Evolutionary conservation across 2,888 invertebrate genomes (phyloP), one percentile per base, ranked within the genome.

Genomic region (Zygaena filipendulae): DNA sequence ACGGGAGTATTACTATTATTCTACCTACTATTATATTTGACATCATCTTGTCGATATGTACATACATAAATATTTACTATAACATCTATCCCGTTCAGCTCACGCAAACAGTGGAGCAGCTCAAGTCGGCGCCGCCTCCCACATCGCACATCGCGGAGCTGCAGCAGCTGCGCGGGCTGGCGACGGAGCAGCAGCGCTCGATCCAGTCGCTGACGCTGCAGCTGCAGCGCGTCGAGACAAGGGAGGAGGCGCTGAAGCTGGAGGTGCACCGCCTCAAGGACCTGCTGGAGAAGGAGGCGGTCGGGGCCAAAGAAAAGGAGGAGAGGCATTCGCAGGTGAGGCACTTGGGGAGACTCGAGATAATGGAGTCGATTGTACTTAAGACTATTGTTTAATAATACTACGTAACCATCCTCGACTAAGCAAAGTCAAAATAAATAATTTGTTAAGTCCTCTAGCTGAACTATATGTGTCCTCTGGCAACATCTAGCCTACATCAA

Each of bases 151-250:
- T 71, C 0, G 71, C 69, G 0, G 77, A 79, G 22, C 48, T 77
- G 0, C 60, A 67, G 6, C 75, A 77, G 22, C 45, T 79, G 0
- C 47, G 75, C 23, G 84, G 83, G 1, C 42, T 84, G 9, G 82
- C 82, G 0, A 60, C 81, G 1, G 85, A 87, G 33, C 85, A 87
- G 42, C 84, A 86, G 47, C 69, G 75, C 2, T 69, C 82, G 0
- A 67, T 87, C 3, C 74, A 84, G 38, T 62, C 79, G 0, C 68
- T 87, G 21, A 69, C 66, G 0, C 42, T 70, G 2, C 84, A 85
- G 45, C 71, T 85, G 26, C 84, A 77, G 36, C 43, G 49, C 6
- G 61, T 67, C 22, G 74, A 79, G 45, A 71, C 75, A 0, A 60
- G 75, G 5, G 87, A 87, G 36, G 80, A 82, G 23, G 75, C 77